Conservation (phyloP, 2,888 invertebrate species). For the Cistogaster globosa region DNA sequence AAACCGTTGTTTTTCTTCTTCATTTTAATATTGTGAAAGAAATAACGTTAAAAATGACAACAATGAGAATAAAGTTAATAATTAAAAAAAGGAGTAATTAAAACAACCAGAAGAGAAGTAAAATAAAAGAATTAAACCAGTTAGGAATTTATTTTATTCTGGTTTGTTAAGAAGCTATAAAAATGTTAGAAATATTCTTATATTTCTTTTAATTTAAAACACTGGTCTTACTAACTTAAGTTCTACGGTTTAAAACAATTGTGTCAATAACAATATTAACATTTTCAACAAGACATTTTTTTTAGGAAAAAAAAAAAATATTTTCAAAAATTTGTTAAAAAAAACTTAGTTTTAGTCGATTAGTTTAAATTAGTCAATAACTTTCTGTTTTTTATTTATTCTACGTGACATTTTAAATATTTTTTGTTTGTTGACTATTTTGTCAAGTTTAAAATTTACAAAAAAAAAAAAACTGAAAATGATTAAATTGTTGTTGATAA, state of each 20-base stretch:
- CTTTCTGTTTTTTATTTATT: too few relatives aligned
- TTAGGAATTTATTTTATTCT: slow-evolving; percentile 2
- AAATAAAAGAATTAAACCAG: slow-evolving; percentile 17
- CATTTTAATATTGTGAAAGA: slow-evolving; percentile 27
- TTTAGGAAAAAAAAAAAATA: too few relatives aligned
- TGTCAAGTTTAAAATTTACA: too few relatives aligned
- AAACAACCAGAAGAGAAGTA: background rate
- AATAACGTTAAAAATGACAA: slow-evolving; percentile 54
- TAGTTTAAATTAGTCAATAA: too few relatives aligned
- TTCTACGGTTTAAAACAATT: too few relatives aligned
- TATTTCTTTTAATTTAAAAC: background rate
- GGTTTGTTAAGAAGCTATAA: slow-evolving; percentile 30
- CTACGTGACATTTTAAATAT: too few relatives aligned
- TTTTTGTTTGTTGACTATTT: too few relatives aligned
- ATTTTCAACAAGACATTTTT: too few relatives aligned
- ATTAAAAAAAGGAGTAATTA: background rate
- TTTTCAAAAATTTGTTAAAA: too few relatives aligned
- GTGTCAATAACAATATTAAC: background rate
- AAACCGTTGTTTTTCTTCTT: slow-evolving; percentile 29
- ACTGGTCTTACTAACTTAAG: background rate
- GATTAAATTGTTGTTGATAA: too few relatives aligned
- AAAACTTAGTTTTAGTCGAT: too few relatives aligned
- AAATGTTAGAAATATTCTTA: background rate
- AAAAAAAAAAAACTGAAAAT: too few relatives aligned
- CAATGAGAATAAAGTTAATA: background rate